These are phyloP conservation scores for Ferdinandea cuprea DNA, from an alignment of 2,888 invertebrate genomes.

Conservation along the genomic window DNA sequence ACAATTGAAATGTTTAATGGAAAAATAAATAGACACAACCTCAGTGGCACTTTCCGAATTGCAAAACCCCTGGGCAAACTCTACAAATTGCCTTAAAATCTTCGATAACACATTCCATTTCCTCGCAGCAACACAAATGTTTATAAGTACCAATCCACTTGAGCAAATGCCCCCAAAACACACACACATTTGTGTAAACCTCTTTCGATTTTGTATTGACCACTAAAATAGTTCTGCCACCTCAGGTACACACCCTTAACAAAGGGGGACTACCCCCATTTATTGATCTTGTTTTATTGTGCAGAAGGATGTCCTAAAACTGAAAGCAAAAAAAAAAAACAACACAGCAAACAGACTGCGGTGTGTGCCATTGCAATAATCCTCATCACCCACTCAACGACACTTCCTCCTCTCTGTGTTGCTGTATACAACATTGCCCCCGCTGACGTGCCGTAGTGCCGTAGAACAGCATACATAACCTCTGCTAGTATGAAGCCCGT, in stretches of 20 bases:
- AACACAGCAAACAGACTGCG: conserved; percentile 46
- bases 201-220: conserved; percentile 10
- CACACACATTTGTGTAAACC: conserved; percentile 1
- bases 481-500: conserved; percentile 37
- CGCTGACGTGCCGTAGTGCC: too few relatives aligned
- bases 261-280: conserved; percentile 43
- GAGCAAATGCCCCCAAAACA: neutral
- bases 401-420: conserved; percentile 54
- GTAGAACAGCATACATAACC: conserved; percentile 12
- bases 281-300: conserved; percentile 70
- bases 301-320: conserved; percentile 49
- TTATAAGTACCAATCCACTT: neutral
- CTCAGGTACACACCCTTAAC: conserved; percentile 6
- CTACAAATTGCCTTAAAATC: too few relatives aligned
- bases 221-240: conserved; percentile 8
- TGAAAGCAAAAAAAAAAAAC: conserved; percentile 63
- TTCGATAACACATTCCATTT: conserved; percentile 1
- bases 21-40: too few relatives aligned
- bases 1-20: too few relatives aligned
- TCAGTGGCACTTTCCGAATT: too few relatives aligned
- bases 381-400: conserved; percentile 54
- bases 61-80: too few relatives aligned
- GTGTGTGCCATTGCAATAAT: conserved; percentile 53
- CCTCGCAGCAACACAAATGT: conserved; percentile 8
- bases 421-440: conserved; percentile 1